phyloP scores from a whole-genome alignment of 2,888 invertebrate genomes.

The Cryptocephalus moraei region DNA sequence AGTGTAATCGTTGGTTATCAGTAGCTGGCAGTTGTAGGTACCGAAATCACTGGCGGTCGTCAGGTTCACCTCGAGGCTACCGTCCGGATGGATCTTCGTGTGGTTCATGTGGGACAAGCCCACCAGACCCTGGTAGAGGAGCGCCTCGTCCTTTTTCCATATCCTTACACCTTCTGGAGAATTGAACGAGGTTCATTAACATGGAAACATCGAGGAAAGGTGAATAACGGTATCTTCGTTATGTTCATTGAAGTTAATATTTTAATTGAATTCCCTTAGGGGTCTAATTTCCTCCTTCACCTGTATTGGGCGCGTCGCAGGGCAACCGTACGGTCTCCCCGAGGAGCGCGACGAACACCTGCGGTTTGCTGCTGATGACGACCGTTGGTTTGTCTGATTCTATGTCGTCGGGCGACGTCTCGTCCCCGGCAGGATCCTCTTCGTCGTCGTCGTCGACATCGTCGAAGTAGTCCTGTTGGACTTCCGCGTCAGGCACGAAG shows the following conservation, averaged over 20 bases:
- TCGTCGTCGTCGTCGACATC: no score
- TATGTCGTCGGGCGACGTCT: constrained; percentile 7
- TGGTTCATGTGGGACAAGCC: constrained; percentile 14
- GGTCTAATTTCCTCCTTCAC: constrained; percentile 6
- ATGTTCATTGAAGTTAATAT: no score
- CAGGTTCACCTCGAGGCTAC: constrained; percentile 16
- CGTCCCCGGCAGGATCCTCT: constrained; percentile 20
- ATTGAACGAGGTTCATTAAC: background rate
- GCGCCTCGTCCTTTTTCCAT: constrained; percentile 21
- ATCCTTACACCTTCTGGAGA: constrained; percentile 14
- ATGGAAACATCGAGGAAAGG: no score
- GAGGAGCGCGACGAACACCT: constrained; percentile 23
- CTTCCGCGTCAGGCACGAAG: constrained; percentile 9
- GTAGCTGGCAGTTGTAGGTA: constrained; percentile 25
- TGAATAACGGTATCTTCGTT: no score
- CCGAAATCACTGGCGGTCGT: constrained; percentile 20
- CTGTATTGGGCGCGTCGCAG: constrained; percentile 23
- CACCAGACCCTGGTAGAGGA: constrained; percentile 20
- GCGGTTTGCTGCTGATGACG: constrained; percentile 14
- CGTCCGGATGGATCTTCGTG: constrained; percentile 11
- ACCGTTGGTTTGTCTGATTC: constrained; percentile 5
- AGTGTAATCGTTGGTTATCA: constrained; percentile 14
- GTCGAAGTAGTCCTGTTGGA: constrained; percentile 23
- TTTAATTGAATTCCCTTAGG: no score
- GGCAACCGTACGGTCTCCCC: constrained; percentile 31